Base-by-base conservation (phyloP, 2,113 vertebrate genomes). In the Ibidorhyncha struthersii region DNA sequence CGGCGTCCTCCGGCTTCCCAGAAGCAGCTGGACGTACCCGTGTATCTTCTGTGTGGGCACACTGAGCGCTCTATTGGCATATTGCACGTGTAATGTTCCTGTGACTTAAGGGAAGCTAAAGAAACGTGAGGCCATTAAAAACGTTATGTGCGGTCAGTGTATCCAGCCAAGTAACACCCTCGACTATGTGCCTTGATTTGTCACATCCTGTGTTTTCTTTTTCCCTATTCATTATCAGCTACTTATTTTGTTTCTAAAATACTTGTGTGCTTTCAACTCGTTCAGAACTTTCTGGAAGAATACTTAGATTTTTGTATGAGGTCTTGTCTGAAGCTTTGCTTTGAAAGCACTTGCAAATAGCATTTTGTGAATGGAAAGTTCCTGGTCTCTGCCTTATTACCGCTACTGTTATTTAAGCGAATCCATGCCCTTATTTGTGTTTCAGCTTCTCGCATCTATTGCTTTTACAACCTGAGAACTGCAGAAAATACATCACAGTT, bases 41-140 rank as follows among this genome's bases (percentile, higher is more conserved):
- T 3, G 2, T 2, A 1, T 2, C 41, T 3, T 7, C 49, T 1
- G 62, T 4, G 22, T 1, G 6, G 63, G 65, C 56, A 1, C 49
- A 1, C 2, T 0, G 52, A 17, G 87, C 13, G 52, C 45, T 6
- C 7, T 4, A 0, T 0, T 3, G 66, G 67, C 38, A 0, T 11
- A 1, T 0, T 52, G 29, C 2, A 38, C 10, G 40, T 4, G 45
- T 7, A 50, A 71, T 4, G 43, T 1, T 49, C 62, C 61, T 32
- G 1, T 0, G 72, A 0, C 14, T 7, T 9, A 10, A 0, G 55
- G 2, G 19, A 7, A 10, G 47, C 45, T 2, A 3, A 50, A 12
- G 32, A 2, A 32, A 14, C 14, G 5, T 4, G 71, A 27, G 43
- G 47, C 29, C 3, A 0, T 1, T 12, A 2, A 7, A 14, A 38